Evolutionary conservation across 2,888 invertebrate genomes (phyloP), one percentile per base, ranked within the genome.

Genomic region (Baccha elongata): DNA sequence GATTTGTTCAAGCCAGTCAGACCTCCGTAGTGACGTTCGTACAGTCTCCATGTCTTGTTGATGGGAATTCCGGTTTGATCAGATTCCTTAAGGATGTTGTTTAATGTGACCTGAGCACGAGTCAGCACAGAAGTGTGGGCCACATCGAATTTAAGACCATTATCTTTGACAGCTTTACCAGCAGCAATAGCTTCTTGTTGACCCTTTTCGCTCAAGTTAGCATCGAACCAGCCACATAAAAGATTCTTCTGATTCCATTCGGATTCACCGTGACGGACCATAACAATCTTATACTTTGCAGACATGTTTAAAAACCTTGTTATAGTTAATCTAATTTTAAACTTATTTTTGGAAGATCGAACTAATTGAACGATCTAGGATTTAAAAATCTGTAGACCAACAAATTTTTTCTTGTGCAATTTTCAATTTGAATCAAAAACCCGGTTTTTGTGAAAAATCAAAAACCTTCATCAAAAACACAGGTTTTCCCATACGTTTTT

Each of bases 91-190:
- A 23, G 23, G 23, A 23, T 23, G 5, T 23, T 23, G 23, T 23
- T 23, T 23, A 23, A 23, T 23, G 23, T 23, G 3, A 23, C 23
- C 5, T 23, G 23, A 5, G 23, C 23, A 23, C 23, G 23, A 23
- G 23, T 95, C 68, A 97, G 90, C 6, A 96, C 94, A 0, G 97
- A 97, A 0, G 96, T 96, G 88, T 95, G 95, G 0, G 96, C 96
- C 0, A 95, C 88, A 88, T 97, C 96, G 87, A 97, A 97, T 86
- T 93, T 92, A 73, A 94, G 93, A 0, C 94, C 94, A 44, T 94
- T 94, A 0, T 95, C 94, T 88, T 95, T 94, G 1, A 96, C 94
- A 0, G 96, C 95, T 88, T 94, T 94, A 3, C 96, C 97, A 11
- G 96, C 96, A 65, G 90, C 90, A 29, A 86, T 88, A 86, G 88